These are phyloP conservation scores for Hesperophylax magnus DNA, from an alignment of 1,140 invertebrate genomes.

Conservation along the genomic window DNA sequence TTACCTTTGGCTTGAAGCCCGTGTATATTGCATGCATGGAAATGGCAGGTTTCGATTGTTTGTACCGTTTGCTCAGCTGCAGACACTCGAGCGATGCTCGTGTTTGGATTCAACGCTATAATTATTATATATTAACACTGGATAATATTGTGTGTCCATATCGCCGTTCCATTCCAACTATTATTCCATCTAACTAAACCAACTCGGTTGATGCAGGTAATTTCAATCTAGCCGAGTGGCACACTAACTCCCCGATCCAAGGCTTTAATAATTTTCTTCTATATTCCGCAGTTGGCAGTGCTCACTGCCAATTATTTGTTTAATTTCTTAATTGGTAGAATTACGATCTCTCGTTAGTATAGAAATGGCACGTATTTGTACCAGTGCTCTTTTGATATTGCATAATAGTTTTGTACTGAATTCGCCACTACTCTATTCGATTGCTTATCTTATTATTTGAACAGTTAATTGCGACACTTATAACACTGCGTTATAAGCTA, in stretches of 20 bases:
- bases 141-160: not conserved
- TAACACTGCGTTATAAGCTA: too few relatives aligned
- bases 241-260: conserved; percentile 3
- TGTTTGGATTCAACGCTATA: not conserved
- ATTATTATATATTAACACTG: not conserved
- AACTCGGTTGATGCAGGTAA: not conserved
- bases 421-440: not conserved
- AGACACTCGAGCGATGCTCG: too few relatives aligned
- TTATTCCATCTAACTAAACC: not conserved
- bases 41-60: not conserved
- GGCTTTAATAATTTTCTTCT: not conserved
- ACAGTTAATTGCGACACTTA: not conserved
- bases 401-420: not conserved
- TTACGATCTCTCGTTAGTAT: not conserved
- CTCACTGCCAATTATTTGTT: conserved; percentile 7
- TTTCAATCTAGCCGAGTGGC: conserved; percentile 13
- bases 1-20: too few relatives aligned
- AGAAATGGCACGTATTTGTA: not conserved
- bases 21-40: not conserved
- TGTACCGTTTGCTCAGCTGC: too few relatives aligned
- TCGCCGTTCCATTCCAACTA: conserved; percentile 7
- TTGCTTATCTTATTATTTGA: conserved; percentile 1
- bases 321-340: conserved; percentile 3
- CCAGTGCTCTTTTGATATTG: not conserved
- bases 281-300: not conserved